Conservation (phyloP, 37 sponge, comb jelly and placozoan genomes). For the Corticium candelabrum region DNA sequence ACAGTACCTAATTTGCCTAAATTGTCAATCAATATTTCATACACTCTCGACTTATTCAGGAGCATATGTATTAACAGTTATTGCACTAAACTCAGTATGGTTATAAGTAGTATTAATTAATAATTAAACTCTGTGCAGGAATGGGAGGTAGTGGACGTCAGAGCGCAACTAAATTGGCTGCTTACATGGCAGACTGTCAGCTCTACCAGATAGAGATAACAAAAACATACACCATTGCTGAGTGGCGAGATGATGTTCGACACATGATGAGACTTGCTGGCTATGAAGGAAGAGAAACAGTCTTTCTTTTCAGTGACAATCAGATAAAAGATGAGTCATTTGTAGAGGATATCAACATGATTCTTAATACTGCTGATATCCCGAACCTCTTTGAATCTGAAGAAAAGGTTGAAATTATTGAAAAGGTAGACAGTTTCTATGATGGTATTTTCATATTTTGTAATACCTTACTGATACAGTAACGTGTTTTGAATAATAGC, state of each 20-base stretch:
- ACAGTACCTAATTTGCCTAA: too few relatives aligned
- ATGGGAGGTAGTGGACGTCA: conserved; percentile 1
- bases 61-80: too few relatives aligned
- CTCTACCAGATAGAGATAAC: conserved; percentile 28
- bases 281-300: conserved; percentile 24
- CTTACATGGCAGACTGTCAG: conserved; percentile 1
- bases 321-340: conserved; percentile 32
- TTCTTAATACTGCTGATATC: conserved; percentile 34
- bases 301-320: conserved; percentile 31
- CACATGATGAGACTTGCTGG: conserved; percentile 23
- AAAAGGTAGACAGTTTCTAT: conserved; percentile 19
- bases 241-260: conserved; percentile 34
- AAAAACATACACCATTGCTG: conserved; percentile 16
- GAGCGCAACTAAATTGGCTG: conserved; percentile 9
- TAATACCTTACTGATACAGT: neutral
- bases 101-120: too few relatives aligned
- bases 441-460: neutral
- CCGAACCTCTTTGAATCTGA: conserved; percentile 37
- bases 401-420: conserved; percentile 29
- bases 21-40: too few relatives aligned
- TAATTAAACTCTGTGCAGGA: neutral
- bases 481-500: neutral
- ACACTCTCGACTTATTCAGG: too few relatives aligned
- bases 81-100: too few relatives aligned
- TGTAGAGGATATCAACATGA: conserved; percentile 34